Base-by-base conservation (phyloP, 1,140 invertebrate genomes). In the Pogonognathellus flavescens region DNA sequence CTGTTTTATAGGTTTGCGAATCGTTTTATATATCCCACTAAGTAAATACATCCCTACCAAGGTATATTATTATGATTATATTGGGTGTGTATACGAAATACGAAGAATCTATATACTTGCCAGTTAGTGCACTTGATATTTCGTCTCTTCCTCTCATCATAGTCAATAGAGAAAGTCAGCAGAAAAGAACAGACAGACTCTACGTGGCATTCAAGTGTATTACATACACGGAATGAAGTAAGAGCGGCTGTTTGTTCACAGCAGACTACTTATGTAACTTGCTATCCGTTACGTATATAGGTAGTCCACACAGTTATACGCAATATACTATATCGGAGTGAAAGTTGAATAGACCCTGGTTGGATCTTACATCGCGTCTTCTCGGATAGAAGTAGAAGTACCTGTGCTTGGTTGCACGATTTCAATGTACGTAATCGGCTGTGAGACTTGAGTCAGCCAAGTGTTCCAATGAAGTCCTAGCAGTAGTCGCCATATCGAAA, bases 361-460 rank as follows among this genome's bases (percentile, higher is more conserved):
- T 41, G 31, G 31, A 41, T 41, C 31, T 41, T 41, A 41, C 31
- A 41, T 41, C 31, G 31, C 31, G 31, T 41, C 31, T 41, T 41
- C 6, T 3, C 31, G 31, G 31, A 41, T 41, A 6, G 31, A 41
- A 41, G 31, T 41, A 41, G 31, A 57, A 57, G 53, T 57, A 57
- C 53, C 53, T 57, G 53, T 57, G 53, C 53, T 57, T 57, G 53
- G 53, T n/a, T 57, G 53, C 53, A 57, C 53, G 53, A 57, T 57
- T n/a, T n/a, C 53, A 57, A 57, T 57, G 53, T 57, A 57, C 53
- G n/a, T 57, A 57, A 57, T 57, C 53, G 53, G n/a, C 53, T 57
- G 53, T 57, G 53, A 57, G 53, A 57, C 53, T 57, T n/a, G n/a
- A n/a, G n/a, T 13, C 53, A 41, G 31, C 31, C 31, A 41, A 41